A percentile compares a stretch with the other conserved stretches of the same genome.
Evolutionary conservation across 2,113 vertebrate genomes (phyloP).

Genomic region (Scalopus aquaticus): DNA sequence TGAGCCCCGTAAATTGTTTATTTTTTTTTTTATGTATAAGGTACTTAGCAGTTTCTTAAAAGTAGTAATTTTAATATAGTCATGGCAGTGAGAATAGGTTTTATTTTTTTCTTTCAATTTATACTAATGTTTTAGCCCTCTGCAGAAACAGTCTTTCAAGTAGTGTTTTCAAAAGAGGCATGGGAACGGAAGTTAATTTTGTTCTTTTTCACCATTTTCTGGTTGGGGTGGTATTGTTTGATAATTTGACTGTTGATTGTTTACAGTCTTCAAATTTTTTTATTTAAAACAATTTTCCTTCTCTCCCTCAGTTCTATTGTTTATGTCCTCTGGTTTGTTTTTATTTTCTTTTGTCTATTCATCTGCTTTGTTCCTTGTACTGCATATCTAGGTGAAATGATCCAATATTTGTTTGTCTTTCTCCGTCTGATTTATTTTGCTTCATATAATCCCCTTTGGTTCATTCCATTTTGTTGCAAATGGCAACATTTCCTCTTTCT

Average conservation of each 20-base stretch:
- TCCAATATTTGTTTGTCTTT: too few relatives aligned
- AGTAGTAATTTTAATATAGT: neutral
- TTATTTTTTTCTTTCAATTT: neutral
- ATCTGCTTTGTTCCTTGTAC: too few relatives aligned
- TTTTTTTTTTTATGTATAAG: neutral
- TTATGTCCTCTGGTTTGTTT: too few relatives aligned
- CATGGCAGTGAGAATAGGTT: neutral
- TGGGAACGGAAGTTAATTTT: neutral
- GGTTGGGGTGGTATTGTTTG: neutral
- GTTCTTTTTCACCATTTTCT: neutral
- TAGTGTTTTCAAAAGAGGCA: neutral
- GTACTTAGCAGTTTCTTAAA: neutral
- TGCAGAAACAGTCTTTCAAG: neutral
- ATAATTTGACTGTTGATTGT: neutral
- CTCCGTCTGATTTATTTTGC: too few relatives aligned
- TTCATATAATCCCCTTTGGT: too few relatives aligned
- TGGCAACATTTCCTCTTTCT: too few relatives aligned
- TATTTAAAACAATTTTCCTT: too few relatives aligned
- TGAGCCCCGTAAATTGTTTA: neutral
- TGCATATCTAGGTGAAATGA: too few relatives aligned
- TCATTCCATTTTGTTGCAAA: too few relatives aligned
- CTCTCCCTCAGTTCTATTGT: too few relatives aligned
- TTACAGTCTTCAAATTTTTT: neutral
- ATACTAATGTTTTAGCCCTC: neutral
- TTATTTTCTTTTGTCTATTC: too few relatives aligned